A percentile compares a stretch with the other conserved stretches of the same genome.
Evolutionary conservation across 2,888 invertebrate species (phyloP).

Genomic region (Sphaerophoria rueppellii): DNA sequence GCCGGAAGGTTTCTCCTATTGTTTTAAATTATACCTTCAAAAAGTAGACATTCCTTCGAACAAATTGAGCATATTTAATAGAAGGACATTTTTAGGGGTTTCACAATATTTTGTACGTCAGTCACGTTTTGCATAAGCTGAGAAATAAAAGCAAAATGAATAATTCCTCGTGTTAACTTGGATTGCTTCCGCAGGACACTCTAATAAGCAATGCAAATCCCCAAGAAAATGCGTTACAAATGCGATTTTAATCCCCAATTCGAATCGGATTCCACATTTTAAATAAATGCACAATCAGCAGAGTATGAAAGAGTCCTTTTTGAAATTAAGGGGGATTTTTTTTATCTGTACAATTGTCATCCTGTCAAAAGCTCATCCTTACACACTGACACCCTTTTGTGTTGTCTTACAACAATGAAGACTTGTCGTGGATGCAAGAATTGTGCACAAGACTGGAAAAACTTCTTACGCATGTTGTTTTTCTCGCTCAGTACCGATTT

Average conservation of each 20-base stretch:
- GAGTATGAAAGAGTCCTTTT: not conserved
- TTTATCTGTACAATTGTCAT: conserved; percentile 43
- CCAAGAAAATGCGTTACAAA: conserved; percentile 69
- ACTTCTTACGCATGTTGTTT: conserved; percentile 38
- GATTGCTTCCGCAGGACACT: conserved; percentile 52
- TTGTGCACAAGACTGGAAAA: conserved; percentile 25
- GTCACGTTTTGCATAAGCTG: not conserved
- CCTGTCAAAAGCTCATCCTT: conserved; percentile 63
- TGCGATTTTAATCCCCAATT: conserved; percentile 66
- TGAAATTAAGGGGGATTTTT: conserved; percentile 23
- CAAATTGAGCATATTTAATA: not conserved
- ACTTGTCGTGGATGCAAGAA: conserved; percentile 26
- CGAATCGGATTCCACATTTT: conserved; percentile 48
- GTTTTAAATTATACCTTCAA: conserved; percentile 1
- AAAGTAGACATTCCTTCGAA: not conserved
- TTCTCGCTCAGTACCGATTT: conserved; percentile 44
- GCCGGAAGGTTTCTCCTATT: conserved; percentile 7
- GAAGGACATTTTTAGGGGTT: conserved; percentile 15
- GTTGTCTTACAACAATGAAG: conserved; percentile 23
- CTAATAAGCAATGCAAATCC: conserved; percentile 63
- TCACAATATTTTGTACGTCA: conserved; percentile 14
- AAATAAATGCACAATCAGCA: conserved; percentile 42
- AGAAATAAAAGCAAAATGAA: not conserved
- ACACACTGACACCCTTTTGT: conserved; percentile 30
- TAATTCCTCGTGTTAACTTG: conserved; percentile 17